Base-by-base conservation (phyloP, 2,888 invertebrate species). In the Mythimna impura region DNA sequence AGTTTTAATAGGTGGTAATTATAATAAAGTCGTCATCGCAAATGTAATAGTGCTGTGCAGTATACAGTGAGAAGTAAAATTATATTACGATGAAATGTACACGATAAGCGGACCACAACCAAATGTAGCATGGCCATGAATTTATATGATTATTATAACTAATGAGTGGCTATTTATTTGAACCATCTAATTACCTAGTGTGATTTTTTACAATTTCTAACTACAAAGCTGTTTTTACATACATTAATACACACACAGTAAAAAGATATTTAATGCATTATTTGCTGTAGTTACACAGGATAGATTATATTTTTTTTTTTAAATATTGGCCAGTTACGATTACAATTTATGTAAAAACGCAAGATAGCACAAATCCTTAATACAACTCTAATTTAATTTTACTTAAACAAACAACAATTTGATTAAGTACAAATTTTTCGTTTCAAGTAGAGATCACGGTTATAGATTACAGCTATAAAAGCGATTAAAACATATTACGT, bases 161-260 rank as follows among this genome's bases (percentile, higher is more conserved):
- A 86, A 84, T 86, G 83, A 84, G 85, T 83, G 80, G 77, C 85
- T 90, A 90, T 88, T 85, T 78, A 81, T 83, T 86, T 83, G 86
- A 87, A 92, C 92, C 93, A 90, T 88, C 91, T 92, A 92, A 84
- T 84, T 81, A 83, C 81, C 88, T 90, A 89, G 74, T 84, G 88
- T 91, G 89, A 90, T 86, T 89, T 90, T 91, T 90, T 93, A 93
- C 91, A 93, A 90, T 91, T 87, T 91, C 90, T 93, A 93, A 89
- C 91, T 94, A 93, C 86, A 81, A 93, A 94, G 93, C 93, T 86
- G 89, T 91, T 90, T 92, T 91, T 92, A 92, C 91, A 93, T 87
- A 89, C 84, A 88, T 85, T 88, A 90, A 88, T 90, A 93, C 91
- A 91, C 91, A 90, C 90, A 91, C 87, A 89, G 85, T 91, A 89